Percentiles rank a stretch among this genome's conserved stretches.
Evolutionary conservation across 1,140 invertebrate species (phyloP).

Genomic region (Homarus americanus): DNA sequence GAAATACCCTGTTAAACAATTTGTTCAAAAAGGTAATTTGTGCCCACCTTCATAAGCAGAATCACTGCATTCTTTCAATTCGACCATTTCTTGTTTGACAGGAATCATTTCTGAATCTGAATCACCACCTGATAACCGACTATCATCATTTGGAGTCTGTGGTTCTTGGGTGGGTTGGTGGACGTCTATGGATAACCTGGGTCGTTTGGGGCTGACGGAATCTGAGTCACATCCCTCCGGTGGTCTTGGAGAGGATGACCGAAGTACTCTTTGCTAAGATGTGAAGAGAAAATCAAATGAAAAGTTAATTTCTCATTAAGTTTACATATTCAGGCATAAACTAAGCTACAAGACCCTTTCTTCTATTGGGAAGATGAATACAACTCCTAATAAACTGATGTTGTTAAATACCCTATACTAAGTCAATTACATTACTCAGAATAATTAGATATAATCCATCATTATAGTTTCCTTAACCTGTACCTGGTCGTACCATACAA

Average conservation of each 20-base stretch:
- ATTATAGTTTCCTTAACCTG: no score
- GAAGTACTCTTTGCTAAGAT: slow-evolving; percentile 70
- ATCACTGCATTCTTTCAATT: slow-evolving; percentile 72
- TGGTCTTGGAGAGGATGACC: slow-evolving; percentile 66
- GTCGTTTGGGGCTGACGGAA: slow-evolving; percentile 76
- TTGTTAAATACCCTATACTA: no score
- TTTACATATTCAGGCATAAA: no score
- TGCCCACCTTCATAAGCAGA: slow-evolving; percentile 57
- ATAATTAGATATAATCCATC: no score
- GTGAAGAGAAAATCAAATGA: not conserved
- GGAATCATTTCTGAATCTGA: slow-evolving; percentile 80
- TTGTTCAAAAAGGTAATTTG: no score
- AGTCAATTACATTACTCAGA: no score
- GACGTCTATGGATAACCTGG: slow-evolving; percentile 70
- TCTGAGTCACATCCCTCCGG: slow-evolving; percentile 76
- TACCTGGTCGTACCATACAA: no score
- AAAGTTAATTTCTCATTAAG: not conserved
- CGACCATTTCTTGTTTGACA: slow-evolving; percentile 75
- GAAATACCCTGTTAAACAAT: no score
- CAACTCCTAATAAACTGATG: no score
- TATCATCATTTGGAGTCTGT: slow-evolving; percentile 74
- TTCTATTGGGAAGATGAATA: no score
- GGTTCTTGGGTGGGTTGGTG: slow-evolving; percentile 62
- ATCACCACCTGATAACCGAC: slow-evolving; percentile 78
- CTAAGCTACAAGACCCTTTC: no score